Conservation (phyloP, 2,797 vertebrate genomes). For the Darevskia mixta region DNA sequence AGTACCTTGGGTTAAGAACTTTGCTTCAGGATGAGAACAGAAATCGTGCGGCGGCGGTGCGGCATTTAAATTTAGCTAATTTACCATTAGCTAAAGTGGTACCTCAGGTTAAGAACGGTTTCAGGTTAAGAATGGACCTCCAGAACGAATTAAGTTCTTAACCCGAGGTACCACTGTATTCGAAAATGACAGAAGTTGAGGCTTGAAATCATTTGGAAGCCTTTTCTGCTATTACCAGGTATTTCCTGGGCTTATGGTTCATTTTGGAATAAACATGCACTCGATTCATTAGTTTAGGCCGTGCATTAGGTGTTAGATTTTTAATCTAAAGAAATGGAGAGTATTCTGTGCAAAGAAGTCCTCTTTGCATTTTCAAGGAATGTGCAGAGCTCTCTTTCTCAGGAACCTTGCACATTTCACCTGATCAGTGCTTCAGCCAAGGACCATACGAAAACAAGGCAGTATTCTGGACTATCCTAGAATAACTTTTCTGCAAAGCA, state of each 20-base stretch:
- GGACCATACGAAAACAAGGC: conserved; percentile 29
- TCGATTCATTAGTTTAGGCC: not conserved
- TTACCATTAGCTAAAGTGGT: too few relatives aligned
- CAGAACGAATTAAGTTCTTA: too few relatives aligned
- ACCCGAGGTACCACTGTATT: not conserved
- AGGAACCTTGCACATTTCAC: conserved; percentile 40
- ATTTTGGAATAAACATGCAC: not conserved
- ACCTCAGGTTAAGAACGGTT: too few relatives aligned
- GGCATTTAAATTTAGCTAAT: too few relatives aligned
- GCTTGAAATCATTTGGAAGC: not conserved
- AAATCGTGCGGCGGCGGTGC: too few relatives aligned
- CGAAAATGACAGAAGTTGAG: not conserved
- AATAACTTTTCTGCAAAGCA: conserved; percentile 41
- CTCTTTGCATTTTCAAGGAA: conserved; percentile 33
- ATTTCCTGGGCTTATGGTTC: not conserved
- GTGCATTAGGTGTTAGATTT: conserved; percentile 5
- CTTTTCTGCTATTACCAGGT: not conserved
- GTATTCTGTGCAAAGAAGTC: not conserved
- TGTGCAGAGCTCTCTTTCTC: conserved; percentile 32
- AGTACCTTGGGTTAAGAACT: too few relatives aligned
- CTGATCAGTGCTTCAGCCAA: conserved; percentile 46
- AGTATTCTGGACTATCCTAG: conserved; percentile 31
- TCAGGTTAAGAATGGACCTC: too few relatives aligned
- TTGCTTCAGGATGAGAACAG: too few relatives aligned
- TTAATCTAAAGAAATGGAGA: conserved; percentile 7